Base-by-base conservation (phyloP, 2,888 invertebrate genomes). In the Frankliniella intonsa region DNA sequence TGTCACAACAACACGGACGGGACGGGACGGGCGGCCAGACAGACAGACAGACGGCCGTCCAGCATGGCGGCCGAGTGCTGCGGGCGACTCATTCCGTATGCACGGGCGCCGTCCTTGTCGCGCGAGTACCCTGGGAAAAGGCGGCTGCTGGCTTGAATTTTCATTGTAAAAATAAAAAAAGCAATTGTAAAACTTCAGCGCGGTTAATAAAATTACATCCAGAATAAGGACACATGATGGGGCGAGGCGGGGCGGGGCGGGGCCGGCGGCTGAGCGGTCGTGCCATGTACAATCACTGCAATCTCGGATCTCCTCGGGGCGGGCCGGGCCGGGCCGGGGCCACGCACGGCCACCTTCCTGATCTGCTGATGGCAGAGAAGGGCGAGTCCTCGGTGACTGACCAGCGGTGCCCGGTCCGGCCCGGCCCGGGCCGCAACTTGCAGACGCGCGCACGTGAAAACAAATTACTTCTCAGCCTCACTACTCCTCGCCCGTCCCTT, bases 1-100 rank as follows among this genome's bases (percentile, higher is more conserved):
- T 69, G 69, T 69, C 69, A 69, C 69, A 69, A 69, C 69, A 69
- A 69, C 69, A 10, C 11, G 69, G 69, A 69, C 22, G 69, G 69
- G n/a, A n/a, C 69, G 9, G 1, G 69, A 8, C 22, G 22, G 9
- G 69, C 38, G 38, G 38, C 2, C 38, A 38, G 38, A 38, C 5
- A 38, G 38, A 38, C 5, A 38, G 38, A 38, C 38, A 38, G 38
- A 38, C 38, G 5, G 55, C 55, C 14, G 11, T 38, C 55, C 55
- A 55, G 12, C 17, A 55, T 55, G 55, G 55, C 55, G 14, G 55
- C 55, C 55, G 14, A 19, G 14, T 55, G 55, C 55, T 19, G 14
- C 12, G 55, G 55, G 55, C 55, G 14, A 14, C 55, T 55, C 55
- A 19, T 55, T 55, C 19, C 55, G 55, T 55, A 55, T 55, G 14